Percentiles rank a stretch among this genome's conserved stretches.
phyloP scores from a whole-genome alignment of 2,113 vertebrate genomes.

The Strix aluco region DNA sequence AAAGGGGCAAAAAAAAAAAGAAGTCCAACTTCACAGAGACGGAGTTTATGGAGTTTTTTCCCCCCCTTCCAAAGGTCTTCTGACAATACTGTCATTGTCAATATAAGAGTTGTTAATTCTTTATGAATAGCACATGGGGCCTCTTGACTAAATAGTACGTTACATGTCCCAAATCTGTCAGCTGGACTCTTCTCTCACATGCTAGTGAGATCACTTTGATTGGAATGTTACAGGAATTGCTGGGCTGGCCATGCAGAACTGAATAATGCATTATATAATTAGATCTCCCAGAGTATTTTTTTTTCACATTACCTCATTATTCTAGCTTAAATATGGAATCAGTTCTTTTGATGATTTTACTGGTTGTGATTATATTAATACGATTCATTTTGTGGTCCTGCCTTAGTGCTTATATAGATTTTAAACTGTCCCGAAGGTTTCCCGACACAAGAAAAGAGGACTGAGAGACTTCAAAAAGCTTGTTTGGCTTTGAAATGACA shows the following conservation, averaged over 20 bases:
- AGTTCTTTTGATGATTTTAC: constrained; percentile 69
- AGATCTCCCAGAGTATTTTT: constrained; percentile 35
- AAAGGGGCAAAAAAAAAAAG: constrained; percentile 70
- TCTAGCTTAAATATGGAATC: constrained; percentile 60
- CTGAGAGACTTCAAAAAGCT: constrained; percentile 24
- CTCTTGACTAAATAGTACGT: constrained; percentile 77
- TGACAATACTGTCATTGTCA: constrained; percentile 91
- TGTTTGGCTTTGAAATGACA: background rate
- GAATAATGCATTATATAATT: constrained; percentile 51
- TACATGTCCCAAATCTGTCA: constrained; percentile 74
- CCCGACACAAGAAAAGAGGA: constrained; percentile 54
- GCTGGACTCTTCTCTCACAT: constrained; percentile 75
- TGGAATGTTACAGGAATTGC: constrained; percentile 64
- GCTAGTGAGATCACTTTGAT: constrained; percentile 74
- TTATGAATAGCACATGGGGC: constrained; percentile 79
- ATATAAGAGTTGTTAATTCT: constrained; percentile 77
- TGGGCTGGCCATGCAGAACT: constrained; percentile 8
- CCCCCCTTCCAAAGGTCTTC: constrained; percentile 71
- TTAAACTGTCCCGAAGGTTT: constrained; percentile 60
- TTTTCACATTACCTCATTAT: constrained; percentile 52
- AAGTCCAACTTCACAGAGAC: constrained; percentile 82
- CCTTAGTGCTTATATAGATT: constrained; percentile 69
- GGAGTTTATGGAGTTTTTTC: constrained; percentile 67
- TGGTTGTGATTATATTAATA: constrained; percentile 72
- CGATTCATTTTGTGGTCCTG: constrained; percentile 80